Evolutionary conservation across 2,888 invertebrate species (phyloP), one percentile per base, ranked within the genome.

Genomic region (Nipponacmea schrenckii): DNA sequence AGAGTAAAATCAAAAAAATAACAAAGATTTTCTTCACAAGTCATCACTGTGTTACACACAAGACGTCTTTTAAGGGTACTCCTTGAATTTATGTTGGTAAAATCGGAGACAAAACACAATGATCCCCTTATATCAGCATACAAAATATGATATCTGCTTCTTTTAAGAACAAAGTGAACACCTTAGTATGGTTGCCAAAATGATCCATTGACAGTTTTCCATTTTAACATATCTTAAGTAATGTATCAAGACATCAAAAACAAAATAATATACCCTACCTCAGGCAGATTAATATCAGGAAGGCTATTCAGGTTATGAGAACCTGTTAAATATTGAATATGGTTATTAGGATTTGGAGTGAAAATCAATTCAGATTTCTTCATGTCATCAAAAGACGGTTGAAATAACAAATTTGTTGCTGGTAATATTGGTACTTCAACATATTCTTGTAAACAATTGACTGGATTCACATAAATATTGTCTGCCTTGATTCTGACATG

Each of bases 261-360:
- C 4, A 5, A 39, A 31, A 5, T 1, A 39, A 39, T 39, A 10
- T 39, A 39, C 39, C 62, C n/a, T 71, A 82, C 81, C 80, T 82
- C 81, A 56, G 80, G 80, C 12, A 79, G 26, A 15, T 77, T 69
- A 68, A 74, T 70, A 2, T 76, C 74, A 64, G 79, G 80, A 31
- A 80, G 67, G 8, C 79, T 73, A 15, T 77, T 76, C 10, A 72
- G 62, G 31, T 75, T 69, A 26, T 75, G 63, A 20, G 73, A 80
- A 10, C 78, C 75, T 63, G 76, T 79, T 20, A 81, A 63, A 70
- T 77, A 77, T 46, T 73, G 45, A 45, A 81, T 80, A 31, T 73
- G 64, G 31, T 79, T 71, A 15, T 75, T 71, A 14, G 31, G 62
- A 17, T 64, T 56, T 8, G 73, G 75, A n/a, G 46, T 26, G 64